Evolutionary conservation across 1,140 invertebrate species (phyloP), one percentile per base, ranked within the genome.

Genomic region (Drosophila pseudoananassae): DNA sequence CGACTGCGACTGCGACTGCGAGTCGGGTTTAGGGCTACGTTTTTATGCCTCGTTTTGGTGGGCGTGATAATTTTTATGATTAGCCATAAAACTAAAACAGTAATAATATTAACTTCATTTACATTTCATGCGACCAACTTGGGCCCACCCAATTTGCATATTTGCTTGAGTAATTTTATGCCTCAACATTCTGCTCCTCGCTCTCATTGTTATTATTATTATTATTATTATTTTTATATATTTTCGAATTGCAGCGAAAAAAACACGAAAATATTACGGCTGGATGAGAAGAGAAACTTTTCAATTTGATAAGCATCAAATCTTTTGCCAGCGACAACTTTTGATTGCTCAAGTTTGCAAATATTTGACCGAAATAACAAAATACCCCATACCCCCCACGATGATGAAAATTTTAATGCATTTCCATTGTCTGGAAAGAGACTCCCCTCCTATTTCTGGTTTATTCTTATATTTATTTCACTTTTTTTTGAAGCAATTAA

Each of bases 91-190:
- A 88, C 84, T 88, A 88, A 88, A 88, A 82, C 82, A 88, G 83
- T 87, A 89, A 89, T 88, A 88, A 83, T 88, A 88, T 88, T 88
- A 89, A 88, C 76, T 89, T 88, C 74, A 83, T 88, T 88, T 88
- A 73, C 81, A 87, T 87, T 82, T 78, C 59, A 84, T 77, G 73
- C 76, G 43, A 25, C 46, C 56, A 51, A 59, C 51, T 46, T 50
- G 43, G 54, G 2, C 53, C 55, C 40, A 40, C 54, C 23, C 38
- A 65, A 69, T 80, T 85, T 85, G 76, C 81, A 84, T 84, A 84
- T 84, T 78, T 78, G 76, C 55, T 74, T 53, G 50, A 55, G 73
- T 78, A 66, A 78, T 68, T 80, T 80, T 70, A 75, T 83, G 70
- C 64, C 57, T 49, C n/a, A 46, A 54, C 49, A 53, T 53, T 46